Conservation (phyloP, 2,113 vertebrate genomes). For the Callorhinus ursinus region DNA sequence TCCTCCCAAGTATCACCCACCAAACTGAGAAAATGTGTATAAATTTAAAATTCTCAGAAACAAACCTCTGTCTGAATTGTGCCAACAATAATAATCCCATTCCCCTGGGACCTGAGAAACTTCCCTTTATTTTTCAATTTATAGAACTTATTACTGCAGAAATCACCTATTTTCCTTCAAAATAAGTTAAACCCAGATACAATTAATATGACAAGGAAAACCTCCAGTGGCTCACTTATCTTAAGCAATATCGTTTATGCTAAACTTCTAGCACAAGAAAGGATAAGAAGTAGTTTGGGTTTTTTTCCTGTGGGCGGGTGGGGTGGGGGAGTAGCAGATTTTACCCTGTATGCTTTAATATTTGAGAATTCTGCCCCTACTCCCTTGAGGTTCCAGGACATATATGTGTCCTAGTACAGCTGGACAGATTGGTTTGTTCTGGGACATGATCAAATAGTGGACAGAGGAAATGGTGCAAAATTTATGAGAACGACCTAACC, state of each 20-base stretch:
- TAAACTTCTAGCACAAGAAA: neutral
- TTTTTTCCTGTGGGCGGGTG: neutral
- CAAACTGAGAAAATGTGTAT: neutral
- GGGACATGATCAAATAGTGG: neutral
- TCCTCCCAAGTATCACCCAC: constrained; percentile 1
- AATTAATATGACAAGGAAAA: neutral
- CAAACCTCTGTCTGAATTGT: neutral
- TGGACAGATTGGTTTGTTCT: neutral
- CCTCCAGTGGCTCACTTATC: neutral
- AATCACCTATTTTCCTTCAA: neutral
- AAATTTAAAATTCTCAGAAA: neutral
- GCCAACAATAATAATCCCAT: neutral
- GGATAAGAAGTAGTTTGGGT: neutral
- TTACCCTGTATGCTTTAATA: neutral
- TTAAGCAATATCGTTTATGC: neutral
- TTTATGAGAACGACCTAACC: neutral
- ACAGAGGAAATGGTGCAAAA: neutral
- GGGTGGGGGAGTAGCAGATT: neutral
- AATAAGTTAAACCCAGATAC: neutral
- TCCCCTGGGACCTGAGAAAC: neutral
- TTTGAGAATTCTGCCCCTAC: neutral
- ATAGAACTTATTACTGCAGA: neutral
- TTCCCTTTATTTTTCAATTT: neutral
- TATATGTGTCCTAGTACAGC: rapidly evolving
- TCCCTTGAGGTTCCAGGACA: neutral